Evolutionary conservation across 2,113 vertebrate genomes (phyloP), one percentile per base, ranked within the genome.

Genomic region (Lepidothrix coronata): DNA sequence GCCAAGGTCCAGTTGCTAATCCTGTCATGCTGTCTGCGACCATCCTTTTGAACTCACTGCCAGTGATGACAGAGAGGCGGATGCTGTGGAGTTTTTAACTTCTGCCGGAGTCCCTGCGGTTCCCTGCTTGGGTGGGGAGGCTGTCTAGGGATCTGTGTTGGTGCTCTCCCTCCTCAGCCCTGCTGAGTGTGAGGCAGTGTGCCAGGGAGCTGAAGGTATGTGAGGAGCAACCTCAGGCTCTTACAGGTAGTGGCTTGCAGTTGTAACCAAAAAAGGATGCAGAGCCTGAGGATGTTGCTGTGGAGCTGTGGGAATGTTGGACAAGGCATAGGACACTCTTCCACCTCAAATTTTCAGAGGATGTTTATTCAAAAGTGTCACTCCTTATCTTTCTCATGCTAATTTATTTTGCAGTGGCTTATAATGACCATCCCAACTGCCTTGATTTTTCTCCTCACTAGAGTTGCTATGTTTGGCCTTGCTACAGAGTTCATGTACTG

Each of bases 341-440:
- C 37, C 5, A 35, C 20, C 18, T 80, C 82, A 79, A 9, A 58
- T 85, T 90, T 90, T 73, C 55, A 62, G 71, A 84, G 93, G 46
- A 73, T 85, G 67, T 91, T 95, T 95, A 86, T 91, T 80, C 41
- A 72, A 19, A 82, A 88, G 41, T 66, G 66, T 75, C 5, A 35
- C n/a, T 87, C 67, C 20, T 85, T 82, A 77, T 87, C 70, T 81
- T 84, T 65, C 57, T 80, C 23, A 9, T 0, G 5, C 24, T 93
- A n/a, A 54, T 75, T 87, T 94, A 57, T 72, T 91, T 85, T 82
- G 41, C 51, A 55, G 51, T 51, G 66, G 10, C 21, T 65, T 95
- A 4, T 43, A 62, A 75, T 54, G 84, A 65, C 49, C 24, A 24
- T 84, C 37, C 30, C 41, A 74, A 57, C 31, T 73, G 71, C 59